These are phyloP conservation scores for Labeo catla DNA, from an alignment of 2,113 vertebrate species.

Conservation along the genomic window DNA sequence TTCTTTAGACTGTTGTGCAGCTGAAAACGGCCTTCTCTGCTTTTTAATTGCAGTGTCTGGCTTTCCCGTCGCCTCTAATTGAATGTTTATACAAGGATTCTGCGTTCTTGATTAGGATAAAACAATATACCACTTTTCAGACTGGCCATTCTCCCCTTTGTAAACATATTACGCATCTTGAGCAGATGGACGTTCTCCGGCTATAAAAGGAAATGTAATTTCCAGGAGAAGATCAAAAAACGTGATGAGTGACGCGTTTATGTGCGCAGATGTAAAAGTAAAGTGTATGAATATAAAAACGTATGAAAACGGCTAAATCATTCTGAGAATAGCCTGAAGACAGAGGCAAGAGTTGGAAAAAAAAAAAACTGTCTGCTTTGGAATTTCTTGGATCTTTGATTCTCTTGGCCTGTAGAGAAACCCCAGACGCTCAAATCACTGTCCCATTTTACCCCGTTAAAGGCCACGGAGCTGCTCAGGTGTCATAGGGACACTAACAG, in stretches of 20 bases:
- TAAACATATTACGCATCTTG: background rate
- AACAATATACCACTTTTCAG: constrained; percentile 52
- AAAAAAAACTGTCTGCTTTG: background rate
- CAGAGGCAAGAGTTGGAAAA: background rate
- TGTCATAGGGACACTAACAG: constrained; percentile 13
- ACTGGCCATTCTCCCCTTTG: background rate
- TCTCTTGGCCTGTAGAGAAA: constrained; percentile 7
- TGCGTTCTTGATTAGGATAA: constrained; percentile 66
- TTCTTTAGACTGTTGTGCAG: background rate
- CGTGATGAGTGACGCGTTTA: background rate
- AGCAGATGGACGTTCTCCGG: background rate
- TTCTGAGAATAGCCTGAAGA: background rate
- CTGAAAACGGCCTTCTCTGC: constrained; percentile 39
- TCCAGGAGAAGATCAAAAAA: background rate
- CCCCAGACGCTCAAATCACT: background rate
- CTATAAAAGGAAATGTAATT: constrained; percentile 7
- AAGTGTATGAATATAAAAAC: constrained; percentile 6
- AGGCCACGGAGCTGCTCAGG: constrained; percentile 30
- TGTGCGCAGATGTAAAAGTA: background rate
- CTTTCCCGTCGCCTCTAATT: constrained; percentile 64
- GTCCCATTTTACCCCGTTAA: constrained; percentile 4
- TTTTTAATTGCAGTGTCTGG: constrained; percentile 63
- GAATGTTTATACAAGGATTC: constrained; percentile 63
- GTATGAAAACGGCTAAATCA: background rate
- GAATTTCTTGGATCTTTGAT: constrained; percentile 19